Base-by-base conservation (phyloP, 2,113 vertebrate genomes). In the Lutjanus erythropterus region DNA sequence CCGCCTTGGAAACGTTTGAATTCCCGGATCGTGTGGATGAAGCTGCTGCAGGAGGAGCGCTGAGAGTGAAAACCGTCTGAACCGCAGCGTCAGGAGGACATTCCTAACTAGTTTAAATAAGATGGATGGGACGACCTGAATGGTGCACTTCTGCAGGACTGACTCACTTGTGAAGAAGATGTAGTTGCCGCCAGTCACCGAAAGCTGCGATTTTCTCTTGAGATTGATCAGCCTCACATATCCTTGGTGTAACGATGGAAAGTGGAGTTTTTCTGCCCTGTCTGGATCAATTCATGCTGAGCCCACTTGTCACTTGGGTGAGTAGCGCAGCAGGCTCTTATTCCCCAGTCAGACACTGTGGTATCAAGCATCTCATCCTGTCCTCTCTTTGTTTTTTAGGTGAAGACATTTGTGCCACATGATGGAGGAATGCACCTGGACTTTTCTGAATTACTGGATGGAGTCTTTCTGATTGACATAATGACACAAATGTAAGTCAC, bases 251-350 rank as follows among this genome's bases (percentile, higher is more conserved):
- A 27, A 87, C 37, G 75, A 95, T 95, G 94, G 93, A 94, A 39
- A 87, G 61, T 44, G 88, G 81, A 72, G 90, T 86, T 66, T 86
- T 92, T 42, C 80, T 84, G 39, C 77, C 88, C 35, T 55, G 69
- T 18, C 74, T 93, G 85, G 90, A 94, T 73, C 87, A 92, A 46
- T 94, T 95, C 72, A 93, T 95, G 93, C 85, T 87, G 68, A 93
- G 90, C 56, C 91, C 94, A 16, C 94, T 95, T 65, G 93, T 94
- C 91, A 93, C 91, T 46, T 95, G 94, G 94, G 94, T 94, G 75
- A 86, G 94, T 89, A 5, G 61, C 58, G 58, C 56, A 65, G 35
- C 12, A 21, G 12, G 15, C 16, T 52, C 23, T 14, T 12, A 6
- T 60, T 33, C 18, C 16, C 21, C 12, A 58, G n/a, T 6, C 39